Base-by-base conservation (phyloP, 2,797 vertebrate genomes). In the Pterois miles region DNA sequence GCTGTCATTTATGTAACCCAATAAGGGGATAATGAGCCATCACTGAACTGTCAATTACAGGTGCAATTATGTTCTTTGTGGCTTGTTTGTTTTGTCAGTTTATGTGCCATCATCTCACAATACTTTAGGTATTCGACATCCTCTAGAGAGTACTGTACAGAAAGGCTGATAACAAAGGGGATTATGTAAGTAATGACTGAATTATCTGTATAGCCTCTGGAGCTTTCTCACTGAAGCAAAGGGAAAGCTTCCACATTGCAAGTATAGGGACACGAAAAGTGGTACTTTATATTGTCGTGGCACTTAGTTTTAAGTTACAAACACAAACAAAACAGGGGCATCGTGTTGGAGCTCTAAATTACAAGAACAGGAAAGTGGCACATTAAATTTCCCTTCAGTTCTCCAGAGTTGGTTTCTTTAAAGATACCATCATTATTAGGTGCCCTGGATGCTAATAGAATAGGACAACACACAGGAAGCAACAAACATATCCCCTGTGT, bases 1-100 rank as follows among this genome's bases (percentile, higher is more conserved):
- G 8, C 50, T 18, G 31, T 48, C 71, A 79, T 86, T 92, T 86
- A 70, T 79, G 82, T 81, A 86, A 90, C 58, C 76, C 67, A 84
- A 87, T 91, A 85, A 90, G 85, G 43, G 54, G 68, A 87, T 91
- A 93, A 93, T 88, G 89, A 93, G 80, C 81, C 74, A 56, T 88
- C 60, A 68, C 66, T 65, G 72, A 87, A 84, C 85, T 89, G 89
- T 86, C 84, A 92, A 68, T 93, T 89, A 89, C 77, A 86, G 59
- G 74, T 70, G 64, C 65, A 18, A 67, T 89, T 85, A 74, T 90
- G 59, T 63, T 84, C 74, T 62, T 67, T 36, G 38, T 53, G 59
- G 76, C 69, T 63, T 82, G 71, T 86, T 84, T 91, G 76, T 86
- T 81, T 79, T 79, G 58, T 80, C 50, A 78, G 75, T 46, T 40